Evolutionary conservation across 2,888 invertebrate genomes (phyloP).

Genomic region (Oligia strigilis): DNA sequence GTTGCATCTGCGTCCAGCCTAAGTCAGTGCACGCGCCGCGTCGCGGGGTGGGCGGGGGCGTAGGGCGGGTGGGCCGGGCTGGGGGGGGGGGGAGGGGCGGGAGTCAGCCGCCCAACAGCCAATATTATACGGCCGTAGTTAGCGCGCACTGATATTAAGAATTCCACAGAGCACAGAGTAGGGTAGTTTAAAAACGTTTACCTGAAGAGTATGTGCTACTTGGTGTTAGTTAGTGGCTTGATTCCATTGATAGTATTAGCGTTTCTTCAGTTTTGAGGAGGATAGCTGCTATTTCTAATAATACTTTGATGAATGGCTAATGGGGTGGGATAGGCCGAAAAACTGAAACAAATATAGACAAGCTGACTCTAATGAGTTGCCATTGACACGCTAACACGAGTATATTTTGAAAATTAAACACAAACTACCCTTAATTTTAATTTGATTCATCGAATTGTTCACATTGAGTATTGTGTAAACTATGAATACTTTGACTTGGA

Average conservation of each 20-base stretch:
- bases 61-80: slow-evolving; percentile 39
- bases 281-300: not conserved
- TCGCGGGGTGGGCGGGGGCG: slow-evolving; percentile 22
- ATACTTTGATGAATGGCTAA: not conserved
- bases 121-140: slow-evolving; percentile 89
- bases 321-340: not conserved
- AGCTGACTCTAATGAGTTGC: no score
- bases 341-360: not conserved
- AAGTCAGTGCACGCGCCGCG: slow-evolving; percentile 60
- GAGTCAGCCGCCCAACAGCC: slow-evolving; percentile 74
- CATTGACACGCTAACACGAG: not conserved
- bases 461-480: not conserved
- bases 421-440: not conserved
- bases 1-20: slow-evolving; percentile 68
- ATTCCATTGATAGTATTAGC: not conserved
- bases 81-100: slow-evolving; percentile 38
- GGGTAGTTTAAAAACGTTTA: slow-evolving; percentile 43
- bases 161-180: slow-evolving; percentile 84
- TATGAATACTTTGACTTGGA: not conserved
- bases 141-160: slow-evolving; percentile 90
- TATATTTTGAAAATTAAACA: not conserved
- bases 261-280: not conserved
- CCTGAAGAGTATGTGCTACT: not conserved
- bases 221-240: not conserved
- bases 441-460: not conserved